A percentile compares a stretch with the other conserved stretches of the same genome.
Conservation (phyloP, 2,888 invertebrate genomes). For the Lasioglossum oenotherae region DNA sequence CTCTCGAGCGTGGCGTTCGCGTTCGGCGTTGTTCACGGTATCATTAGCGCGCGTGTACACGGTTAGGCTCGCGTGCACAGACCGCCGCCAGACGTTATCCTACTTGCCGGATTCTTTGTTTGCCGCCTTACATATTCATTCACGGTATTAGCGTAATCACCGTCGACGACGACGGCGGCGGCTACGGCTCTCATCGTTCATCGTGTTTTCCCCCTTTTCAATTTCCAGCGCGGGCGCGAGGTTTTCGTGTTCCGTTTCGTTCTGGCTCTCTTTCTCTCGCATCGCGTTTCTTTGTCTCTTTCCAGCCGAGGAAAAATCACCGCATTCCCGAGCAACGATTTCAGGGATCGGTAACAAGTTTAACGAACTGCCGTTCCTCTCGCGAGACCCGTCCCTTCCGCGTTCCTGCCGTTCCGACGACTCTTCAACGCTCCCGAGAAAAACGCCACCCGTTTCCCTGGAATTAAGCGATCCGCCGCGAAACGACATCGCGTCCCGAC, state of each 20-base stretch:
- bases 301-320: constrained; percentile 21
- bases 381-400: constrained; percentile 61
- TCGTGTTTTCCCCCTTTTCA: constrained; percentile 22
- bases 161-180: background rate
- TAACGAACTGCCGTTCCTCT: constrained; percentile 67
- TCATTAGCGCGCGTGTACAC: background rate
- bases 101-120: constrained; percentile 37
- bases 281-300: constrained; percentile 1
- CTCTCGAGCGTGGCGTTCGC: background rate
- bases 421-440: constrained; percentile 20
- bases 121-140: constrained; percentile 40
- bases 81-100: constrained; percentile 37
- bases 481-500: constrained; percentile 49
- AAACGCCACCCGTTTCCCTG: constrained; percentile 16
- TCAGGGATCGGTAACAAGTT: constrained; percentile 72
- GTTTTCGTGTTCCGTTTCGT: background rate
- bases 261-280: background rate
- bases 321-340: constrained; percentile 47
- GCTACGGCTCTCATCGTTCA: constrained; percentile 23
- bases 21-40: background rate
- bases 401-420: constrained; percentile 44
- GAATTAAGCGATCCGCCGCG: constrained; percentile 46
- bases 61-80: constrained; percentile 6
- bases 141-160: constrained; percentile 49
- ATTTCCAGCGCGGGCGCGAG: constrained; percentile 14